Conservation (phyloP, 2,113 vertebrate genomes). For the Xiphophorus maculatus region DNA sequence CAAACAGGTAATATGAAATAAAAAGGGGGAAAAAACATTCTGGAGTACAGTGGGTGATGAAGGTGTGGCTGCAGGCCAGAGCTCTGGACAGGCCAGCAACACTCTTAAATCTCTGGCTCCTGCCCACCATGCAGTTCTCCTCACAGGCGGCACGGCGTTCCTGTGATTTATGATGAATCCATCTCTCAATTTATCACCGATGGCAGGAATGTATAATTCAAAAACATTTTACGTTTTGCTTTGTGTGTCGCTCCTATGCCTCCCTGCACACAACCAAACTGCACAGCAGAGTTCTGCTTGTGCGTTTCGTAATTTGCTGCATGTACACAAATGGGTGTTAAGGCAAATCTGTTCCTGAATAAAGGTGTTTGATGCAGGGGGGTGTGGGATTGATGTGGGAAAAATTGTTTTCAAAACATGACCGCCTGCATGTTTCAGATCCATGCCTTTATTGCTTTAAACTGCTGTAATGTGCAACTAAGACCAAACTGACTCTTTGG, state of each 20-base stretch:
- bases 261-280: conserved; percentile 2
- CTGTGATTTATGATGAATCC: conserved; percentile 79
- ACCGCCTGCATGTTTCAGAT: background rate
- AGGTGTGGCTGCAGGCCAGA: conserved; percentile 48
- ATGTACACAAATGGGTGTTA: conserved; percentile 41
- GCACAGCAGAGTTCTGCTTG: background rate
- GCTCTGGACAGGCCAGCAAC: conserved; percentile 44
- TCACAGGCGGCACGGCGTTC: conserved; percentile 58
- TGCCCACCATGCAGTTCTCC: conserved; percentile 73
- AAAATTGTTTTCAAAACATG: background rate
- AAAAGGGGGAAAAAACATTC: conserved; percentile 2
- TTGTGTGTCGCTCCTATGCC: conserved; percentile 36
- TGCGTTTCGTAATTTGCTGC: conserved; percentile 42
- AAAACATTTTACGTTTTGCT: conserved; percentile 74
- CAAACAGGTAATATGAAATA: background rate
- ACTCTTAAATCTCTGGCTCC: conserved; percentile 76
- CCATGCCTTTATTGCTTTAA: background rate
- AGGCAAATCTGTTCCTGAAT: conserved; percentile 19
- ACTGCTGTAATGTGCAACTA: background rate
- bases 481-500: too few relatives aligned
- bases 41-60: conserved; percentile 18
- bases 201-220: conserved; percentile 77
- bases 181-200: conserved; percentile 78
- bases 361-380: background rate
- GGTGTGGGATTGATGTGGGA: background rate